Evolutionary conservation across 2,888 invertebrate genomes (phyloP), one percentile per base, ranked within the genome.

Genomic region (Elegia similella): DNA sequence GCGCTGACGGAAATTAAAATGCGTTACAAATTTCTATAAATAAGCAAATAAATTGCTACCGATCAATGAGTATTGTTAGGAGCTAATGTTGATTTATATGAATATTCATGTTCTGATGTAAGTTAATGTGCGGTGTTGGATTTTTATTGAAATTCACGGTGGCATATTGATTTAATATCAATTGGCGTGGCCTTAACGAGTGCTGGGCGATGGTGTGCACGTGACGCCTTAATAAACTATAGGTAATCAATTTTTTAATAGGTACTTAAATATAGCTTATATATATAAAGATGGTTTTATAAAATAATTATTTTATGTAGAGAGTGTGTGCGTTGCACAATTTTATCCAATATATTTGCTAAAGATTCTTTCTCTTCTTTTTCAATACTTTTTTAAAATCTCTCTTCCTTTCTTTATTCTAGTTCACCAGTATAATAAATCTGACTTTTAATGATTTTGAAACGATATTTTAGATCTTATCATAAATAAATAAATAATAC

Each of bases 21-120:
- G 86, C 86, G 83, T 84, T 82, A 87, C 89, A 86, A 89, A 90
- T 90, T 90, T 86, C 82, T 86, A 87, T 88, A 88, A 89, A 89
- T 87, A 87, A 84, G 83, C 86, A 86, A 88, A 87, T 90, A 89
- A 88, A 89, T 90, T 86, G 88, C 79, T 76, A 79, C 77, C 87
- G 81, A 88, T 90, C 89, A 84, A 88, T 81, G 81, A 68, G 70
- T 73, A 85, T 88, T 88, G 88, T 89, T 84, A 79, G 67, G 76
- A 75, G 74, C 72, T 82, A 81, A 85, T 84, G 74, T 82, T 89
- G 90, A 91, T 88, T 90, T 90, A 90, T 89, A 89, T 91, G 90
- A 90, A 91, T 91, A 91, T 91, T 89, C 89, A 89, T 86, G 81
- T 78, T 73, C 70, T 67, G 73, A 73, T 78, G 82, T 80, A 80